These are phyloP conservation scores for Oriolus oriolus DNA, from an alignment of 2,113 vertebrate genomes.

Conservation along the genomic window DNA sequence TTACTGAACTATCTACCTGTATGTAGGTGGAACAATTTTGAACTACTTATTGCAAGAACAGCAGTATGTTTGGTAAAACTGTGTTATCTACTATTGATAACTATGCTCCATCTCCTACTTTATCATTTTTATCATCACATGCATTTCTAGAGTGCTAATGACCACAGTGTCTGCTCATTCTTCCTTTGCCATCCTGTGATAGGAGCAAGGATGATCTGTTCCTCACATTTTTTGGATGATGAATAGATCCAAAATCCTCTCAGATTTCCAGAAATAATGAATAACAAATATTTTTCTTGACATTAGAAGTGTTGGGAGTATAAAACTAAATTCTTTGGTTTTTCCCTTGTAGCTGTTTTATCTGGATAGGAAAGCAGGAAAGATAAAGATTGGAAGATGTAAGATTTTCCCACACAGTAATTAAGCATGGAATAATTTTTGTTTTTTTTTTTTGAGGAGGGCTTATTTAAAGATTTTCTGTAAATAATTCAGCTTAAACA, in stretches of 20 bases:
- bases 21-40: neutral
- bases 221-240: neutral
- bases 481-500: neutral
- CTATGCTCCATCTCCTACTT: neutral
- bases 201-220: neutral
- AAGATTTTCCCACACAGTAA: neutral
- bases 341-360: neutral
- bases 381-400: neutral
- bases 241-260: neutral
- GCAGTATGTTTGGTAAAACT: neutral
- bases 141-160: neutral
- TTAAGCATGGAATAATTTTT: neutral
- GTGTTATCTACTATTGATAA: neutral
- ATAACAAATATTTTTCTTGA: neutral
- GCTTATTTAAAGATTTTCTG: neutral
- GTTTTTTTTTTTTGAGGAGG: neutral
- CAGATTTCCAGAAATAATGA: neutral
- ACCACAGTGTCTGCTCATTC: neutral
- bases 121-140: neutral
- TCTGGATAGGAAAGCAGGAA: neutral
- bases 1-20: slow-evolving; percentile 3
- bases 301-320: neutral
- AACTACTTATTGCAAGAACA: neutral
- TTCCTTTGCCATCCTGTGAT: neutral
- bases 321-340: neutral